Conservation (phyloP, 2,113 vertebrate genomes). For the Gymnocephalus cernua region DNA sequence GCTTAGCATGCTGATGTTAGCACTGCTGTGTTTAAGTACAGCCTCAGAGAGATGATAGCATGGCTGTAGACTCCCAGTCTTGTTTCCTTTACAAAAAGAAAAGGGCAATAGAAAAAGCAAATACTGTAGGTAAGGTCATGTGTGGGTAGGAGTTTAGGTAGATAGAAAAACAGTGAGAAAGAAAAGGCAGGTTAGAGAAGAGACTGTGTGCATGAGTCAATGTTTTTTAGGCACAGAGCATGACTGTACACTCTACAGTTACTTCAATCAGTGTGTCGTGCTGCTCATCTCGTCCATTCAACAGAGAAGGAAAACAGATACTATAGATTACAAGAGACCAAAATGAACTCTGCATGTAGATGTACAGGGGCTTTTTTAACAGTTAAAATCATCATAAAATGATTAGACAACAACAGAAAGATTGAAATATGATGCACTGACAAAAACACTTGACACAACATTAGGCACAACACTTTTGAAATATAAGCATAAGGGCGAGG, state of each 20-base stretch:
- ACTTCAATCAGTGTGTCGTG: conserved; percentile 60
- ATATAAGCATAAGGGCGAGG: conserved; percentile 9
- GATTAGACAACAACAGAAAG: neutral
- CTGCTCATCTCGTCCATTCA: conserved; percentile 32
- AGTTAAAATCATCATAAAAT: conserved; percentile 6
- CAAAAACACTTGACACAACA: neutral
- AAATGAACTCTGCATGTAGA: neutral
- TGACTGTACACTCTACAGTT: conserved; percentile 70
- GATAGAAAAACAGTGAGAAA: conserved; percentile 21
- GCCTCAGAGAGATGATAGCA: too few species aligned
- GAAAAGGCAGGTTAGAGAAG: neutral
- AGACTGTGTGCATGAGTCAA: conserved; percentile 13
- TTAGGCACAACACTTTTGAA: neutral
- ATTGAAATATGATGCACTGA: conserved; percentile 2
- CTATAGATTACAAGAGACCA: neutral
- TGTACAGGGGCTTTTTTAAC: neutral
- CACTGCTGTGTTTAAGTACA: too few species aligned
- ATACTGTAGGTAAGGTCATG: neutral
- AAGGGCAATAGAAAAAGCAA: neutral
- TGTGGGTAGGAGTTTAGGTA: neutral
- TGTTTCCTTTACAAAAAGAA: neutral
- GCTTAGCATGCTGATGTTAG: too few species aligned
- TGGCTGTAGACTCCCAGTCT: neutral
- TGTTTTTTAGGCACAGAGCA: conserved; percentile 47
- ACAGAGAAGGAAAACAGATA: conserved; percentile 15